These are phyloP conservation scores for Peromyscus californicus DNA, from an alignment of 2,113 vertebrate genomes.

Conservation along the genomic window DNA sequence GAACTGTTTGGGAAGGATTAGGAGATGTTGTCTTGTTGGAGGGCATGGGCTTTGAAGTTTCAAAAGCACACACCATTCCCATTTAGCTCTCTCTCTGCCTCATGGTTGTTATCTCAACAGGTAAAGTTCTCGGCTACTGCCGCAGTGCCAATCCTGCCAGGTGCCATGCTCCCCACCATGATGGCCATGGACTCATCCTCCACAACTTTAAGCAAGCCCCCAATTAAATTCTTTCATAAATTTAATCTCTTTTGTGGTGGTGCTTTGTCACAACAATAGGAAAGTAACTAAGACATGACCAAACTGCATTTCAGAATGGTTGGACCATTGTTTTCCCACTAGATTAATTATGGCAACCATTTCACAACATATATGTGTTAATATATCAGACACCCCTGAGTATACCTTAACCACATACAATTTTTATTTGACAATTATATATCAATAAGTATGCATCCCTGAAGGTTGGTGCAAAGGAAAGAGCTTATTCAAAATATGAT, in stretches of 20 bases:
- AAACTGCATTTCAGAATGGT: background rate
- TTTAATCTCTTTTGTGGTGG: background rate
- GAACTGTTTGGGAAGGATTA: background rate
- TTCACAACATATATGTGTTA: background rate
- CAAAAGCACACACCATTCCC: background rate
- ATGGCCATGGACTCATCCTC: background rate
- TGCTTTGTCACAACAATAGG: background rate
- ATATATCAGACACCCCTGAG: background rate
- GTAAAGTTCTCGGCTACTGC: background rate
- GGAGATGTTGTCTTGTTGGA: background rate
- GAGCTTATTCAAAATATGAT: background rate
- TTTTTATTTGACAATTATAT: background rate
- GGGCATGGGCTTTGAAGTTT: background rate
- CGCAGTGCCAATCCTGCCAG: background rate
- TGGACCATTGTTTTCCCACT: background rate
- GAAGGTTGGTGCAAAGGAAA: background rate
- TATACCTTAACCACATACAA: background rate
- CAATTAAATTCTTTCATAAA: background rate
- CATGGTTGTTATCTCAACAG: background rate
- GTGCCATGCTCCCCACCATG: background rate
- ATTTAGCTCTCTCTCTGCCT: background rate
- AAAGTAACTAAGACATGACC: background rate
- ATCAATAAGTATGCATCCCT: background rate
- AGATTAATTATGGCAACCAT: background rate
- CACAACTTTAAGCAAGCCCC: background rate